Percentiles rank a stretch among this genome's conserved stretches.
phyloP scores from a whole-genome alignment of 35 echinoderm and acorn worm species.

The Chiridota heheva region DNA sequence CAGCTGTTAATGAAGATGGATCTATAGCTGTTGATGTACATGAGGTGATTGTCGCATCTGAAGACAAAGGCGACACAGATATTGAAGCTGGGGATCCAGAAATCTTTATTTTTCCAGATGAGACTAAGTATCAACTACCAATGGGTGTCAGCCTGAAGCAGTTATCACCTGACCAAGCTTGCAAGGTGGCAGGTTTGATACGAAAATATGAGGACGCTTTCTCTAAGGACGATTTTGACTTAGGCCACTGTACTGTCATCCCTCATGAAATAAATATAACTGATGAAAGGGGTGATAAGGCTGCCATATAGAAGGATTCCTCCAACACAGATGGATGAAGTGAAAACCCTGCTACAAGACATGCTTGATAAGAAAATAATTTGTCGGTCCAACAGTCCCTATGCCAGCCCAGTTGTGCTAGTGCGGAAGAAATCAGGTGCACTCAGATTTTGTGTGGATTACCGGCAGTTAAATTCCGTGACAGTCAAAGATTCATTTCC shows the following conservation, averaged over 20 bases:
- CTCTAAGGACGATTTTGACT: neutral
- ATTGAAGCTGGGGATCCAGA: neutral
- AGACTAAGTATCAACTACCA: neutral
- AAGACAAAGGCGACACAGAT: neutral
- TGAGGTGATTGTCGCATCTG: neutral
- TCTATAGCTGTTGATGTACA: neutral
- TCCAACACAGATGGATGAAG: neutral
- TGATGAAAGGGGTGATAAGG: neutral
- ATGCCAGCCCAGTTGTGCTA: conserved; percentile 10
- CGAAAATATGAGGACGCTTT: neutral
- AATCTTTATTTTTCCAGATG: neutral
- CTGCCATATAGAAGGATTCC: conserved; percentile 7
- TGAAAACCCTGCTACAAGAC: neutral
- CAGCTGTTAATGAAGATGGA: too few species aligned
- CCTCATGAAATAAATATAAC: neutral
- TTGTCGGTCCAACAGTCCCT: neutral
- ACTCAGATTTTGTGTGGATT: conserved; percentile 16
- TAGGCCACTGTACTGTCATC: neutral
- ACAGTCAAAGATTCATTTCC: conserved; percentile 7
- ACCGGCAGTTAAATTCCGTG: conserved; percentile 19
- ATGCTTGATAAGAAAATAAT: neutral
- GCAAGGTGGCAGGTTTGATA: neutral
- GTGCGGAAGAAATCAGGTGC: conserved; percentile 11
- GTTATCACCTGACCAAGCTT: neutral
- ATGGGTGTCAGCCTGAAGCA: neutral